These are phyloP conservation scores for Rhogogaster chlorosoma DNA, from an alignment of 2,888 invertebrate species.

Conservation along the genomic window DNA sequence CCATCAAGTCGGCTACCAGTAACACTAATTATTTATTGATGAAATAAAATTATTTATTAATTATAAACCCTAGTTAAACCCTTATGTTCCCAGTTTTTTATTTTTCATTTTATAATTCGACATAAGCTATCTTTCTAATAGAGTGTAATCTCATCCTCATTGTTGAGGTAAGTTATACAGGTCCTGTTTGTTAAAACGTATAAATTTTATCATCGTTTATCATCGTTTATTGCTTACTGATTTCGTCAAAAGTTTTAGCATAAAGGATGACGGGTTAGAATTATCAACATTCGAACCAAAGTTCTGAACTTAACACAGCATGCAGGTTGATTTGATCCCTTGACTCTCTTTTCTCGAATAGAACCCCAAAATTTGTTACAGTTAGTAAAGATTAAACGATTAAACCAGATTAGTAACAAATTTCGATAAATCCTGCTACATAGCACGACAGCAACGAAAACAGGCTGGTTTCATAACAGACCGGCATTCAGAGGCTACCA, in stretches of 20 bases:
- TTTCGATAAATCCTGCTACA: not conserved
- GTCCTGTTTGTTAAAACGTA: not conserved
- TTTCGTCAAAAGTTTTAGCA: conserved; percentile 15
- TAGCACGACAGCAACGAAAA: not conserved
- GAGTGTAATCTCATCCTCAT: not conserved
- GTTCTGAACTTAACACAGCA: not conserved
- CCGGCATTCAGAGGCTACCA: not conserved
- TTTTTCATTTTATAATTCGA: not conserved
- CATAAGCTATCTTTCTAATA: not conserved
- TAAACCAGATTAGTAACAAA: not conserved
- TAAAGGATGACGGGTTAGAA: not conserved
- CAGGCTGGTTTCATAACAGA: conserved; percentile 37
- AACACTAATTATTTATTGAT: not conserved
- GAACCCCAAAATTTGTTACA: not conserved
- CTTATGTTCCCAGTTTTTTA: not conserved
- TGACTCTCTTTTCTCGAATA: not conserved
- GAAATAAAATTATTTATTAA: conserved; percentile 45
- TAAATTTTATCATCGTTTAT: conserved; percentile 1
- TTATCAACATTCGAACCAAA: not conserved
- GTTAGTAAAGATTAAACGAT: not conserved
- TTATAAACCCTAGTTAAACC: not conserved
- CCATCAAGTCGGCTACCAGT: conserved; percentile 65
- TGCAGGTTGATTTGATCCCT: conserved; percentile 29
- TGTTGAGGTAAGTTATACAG: not conserved
- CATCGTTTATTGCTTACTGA: not conserved